These are phyloP conservation scores for Hecatera dysodea DNA, from an alignment of 2,888 invertebrate species.

Conservation along the genomic window DNA sequence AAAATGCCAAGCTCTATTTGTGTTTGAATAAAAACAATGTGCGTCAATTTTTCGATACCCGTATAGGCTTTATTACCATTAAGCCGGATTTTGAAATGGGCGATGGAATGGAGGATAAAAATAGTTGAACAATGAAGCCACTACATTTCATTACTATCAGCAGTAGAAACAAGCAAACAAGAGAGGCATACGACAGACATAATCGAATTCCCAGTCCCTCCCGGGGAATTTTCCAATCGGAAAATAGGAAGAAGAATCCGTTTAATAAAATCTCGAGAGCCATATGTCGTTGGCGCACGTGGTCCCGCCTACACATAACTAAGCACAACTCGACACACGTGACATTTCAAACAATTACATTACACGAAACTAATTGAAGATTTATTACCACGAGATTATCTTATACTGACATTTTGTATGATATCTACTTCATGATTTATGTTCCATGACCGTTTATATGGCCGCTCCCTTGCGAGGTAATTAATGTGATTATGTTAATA, in stretches of 20 bases:
- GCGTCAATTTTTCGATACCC: slow-evolving; percentile 37
- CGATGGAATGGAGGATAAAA: neutral
- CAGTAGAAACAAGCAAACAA: slow-evolving; percentile 71
- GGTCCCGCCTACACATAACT: slow-evolving; percentile 49
- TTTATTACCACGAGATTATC: slow-evolving; percentile 54
- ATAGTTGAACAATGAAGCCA: slow-evolving; percentile 30
- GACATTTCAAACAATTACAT: slow-evolving; percentile 52
- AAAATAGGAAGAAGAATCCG: slow-evolving; percentile 77
- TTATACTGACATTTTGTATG: slow-evolving; percentile 24
- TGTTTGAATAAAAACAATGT: slow-evolving; percentile 37
- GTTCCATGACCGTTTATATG: slow-evolving; percentile 31
- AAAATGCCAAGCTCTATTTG: slow-evolving; percentile 28
- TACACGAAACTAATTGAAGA: slow-evolving; percentile 34
- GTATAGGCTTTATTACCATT: slow-evolving; percentile 33
- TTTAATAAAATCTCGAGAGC: slow-evolving; percentile 75
- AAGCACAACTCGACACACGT: slow-evolving; percentile 60
- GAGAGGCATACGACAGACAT: slow-evolving; percentile 76
- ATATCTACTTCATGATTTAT: slow-evolving; percentile 38
- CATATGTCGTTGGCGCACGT: slow-evolving; percentile 63
- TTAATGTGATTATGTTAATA: slow-evolving; percentile 53
- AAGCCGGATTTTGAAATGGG: slow-evolving; percentile 1
- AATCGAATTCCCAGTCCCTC: slow-evolving; percentile 78
- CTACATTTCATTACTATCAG: slow-evolving; percentile 67
- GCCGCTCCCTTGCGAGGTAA: slow-evolving; percentile 26
- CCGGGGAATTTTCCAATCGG: slow-evolving; percentile 80